Conservation (phyloP, 2,797 vertebrate genomes). For the Cyclura pinguis region DNA sequence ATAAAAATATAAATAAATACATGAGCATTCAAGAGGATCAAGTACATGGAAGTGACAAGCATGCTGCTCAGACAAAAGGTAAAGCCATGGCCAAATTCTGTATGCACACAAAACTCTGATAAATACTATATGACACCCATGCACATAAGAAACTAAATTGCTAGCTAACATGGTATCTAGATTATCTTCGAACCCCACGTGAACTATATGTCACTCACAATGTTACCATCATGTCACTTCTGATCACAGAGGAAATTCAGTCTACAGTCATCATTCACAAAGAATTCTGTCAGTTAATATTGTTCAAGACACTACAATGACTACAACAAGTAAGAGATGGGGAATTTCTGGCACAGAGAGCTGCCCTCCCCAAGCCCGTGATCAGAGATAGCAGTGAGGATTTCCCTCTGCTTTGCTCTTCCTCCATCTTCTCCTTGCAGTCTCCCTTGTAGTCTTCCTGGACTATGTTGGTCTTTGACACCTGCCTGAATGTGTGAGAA, state of each 20-base stretch:
- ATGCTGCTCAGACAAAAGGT: not conserved
- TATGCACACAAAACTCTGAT: not conserved
- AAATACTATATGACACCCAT: not conserved
- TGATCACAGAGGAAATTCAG: not conserved
- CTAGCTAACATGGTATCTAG: not conserved
- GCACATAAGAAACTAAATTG: not conserved
- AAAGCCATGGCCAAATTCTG: not conserved
- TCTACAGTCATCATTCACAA: not conserved
- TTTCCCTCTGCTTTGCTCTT: not conserved
- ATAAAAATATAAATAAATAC: conserved; percentile 16
- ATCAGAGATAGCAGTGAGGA: not conserved
- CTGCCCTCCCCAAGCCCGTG: not conserved
- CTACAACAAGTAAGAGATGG: not conserved
- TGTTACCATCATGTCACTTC: not conserved
- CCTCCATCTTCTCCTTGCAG: not conserved
- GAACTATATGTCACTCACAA: not conserved
- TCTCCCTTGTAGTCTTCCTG: too few relatives aligned
- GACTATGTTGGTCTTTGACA: too few relatives aligned
- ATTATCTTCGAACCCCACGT: not conserved
- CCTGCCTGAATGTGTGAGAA: too few relatives aligned
- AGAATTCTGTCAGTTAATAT: not conserved
- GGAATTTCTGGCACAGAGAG: not conserved
- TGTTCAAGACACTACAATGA: not conserved
- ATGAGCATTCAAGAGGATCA: not conserved
- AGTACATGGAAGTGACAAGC: not conserved